Evolutionary conservation across 1,140 invertebrate species (phyloP).

Genomic region (Aphaenogaster rudis): DNA sequence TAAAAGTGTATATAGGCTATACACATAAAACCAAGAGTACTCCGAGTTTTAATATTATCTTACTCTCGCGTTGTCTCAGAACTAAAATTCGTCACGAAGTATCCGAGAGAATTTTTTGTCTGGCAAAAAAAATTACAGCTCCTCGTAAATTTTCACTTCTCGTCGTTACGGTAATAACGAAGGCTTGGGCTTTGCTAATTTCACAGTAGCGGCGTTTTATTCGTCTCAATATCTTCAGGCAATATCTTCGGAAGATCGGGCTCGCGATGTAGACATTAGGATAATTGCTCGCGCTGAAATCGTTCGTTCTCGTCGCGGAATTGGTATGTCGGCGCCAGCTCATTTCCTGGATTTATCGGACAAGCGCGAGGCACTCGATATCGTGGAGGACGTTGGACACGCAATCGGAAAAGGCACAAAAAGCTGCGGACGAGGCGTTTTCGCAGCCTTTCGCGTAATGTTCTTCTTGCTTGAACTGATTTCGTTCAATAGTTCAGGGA

Average conservation of each 20-base stretch:
- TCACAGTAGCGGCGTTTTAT: conserved; percentile 1
- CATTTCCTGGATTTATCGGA: conserved; percentile 56
- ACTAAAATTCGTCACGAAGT: conserved; percentile 3
- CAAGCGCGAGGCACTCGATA: conserved; percentile 34
- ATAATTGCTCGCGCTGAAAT: conserved; percentile 67
- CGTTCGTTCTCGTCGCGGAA: conserved; percentile 31
- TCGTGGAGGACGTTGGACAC: conserved; percentile 11
- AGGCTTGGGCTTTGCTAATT: conserved; percentile 31
- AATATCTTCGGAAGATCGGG: conserved; percentile 4
- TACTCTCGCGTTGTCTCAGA: conserved; percentile 5
- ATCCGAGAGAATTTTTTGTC: neutral
- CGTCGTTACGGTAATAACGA: conserved; percentile 38
- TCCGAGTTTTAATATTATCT: neutral
- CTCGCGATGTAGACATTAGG: conserved; percentile 74
- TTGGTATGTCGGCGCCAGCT: conserved; percentile 33
- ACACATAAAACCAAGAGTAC: neutral
- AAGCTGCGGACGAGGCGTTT: conserved; percentile 29
- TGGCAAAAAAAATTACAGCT: neutral
- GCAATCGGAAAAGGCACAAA: conserved; percentile 43
- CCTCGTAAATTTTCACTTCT: conserved; percentile 14
- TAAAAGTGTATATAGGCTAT: too few relatives aligned
- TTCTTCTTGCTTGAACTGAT: conserved; percentile 5
- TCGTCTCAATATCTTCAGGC: neutral
- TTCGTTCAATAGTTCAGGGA: conserved; percentile 13
- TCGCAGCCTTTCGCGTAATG: conserved; percentile 13